Evolutionary conservation across 2,797 vertebrate species (phyloP).

Genomic region (Molothrus aeneus): DNA sequence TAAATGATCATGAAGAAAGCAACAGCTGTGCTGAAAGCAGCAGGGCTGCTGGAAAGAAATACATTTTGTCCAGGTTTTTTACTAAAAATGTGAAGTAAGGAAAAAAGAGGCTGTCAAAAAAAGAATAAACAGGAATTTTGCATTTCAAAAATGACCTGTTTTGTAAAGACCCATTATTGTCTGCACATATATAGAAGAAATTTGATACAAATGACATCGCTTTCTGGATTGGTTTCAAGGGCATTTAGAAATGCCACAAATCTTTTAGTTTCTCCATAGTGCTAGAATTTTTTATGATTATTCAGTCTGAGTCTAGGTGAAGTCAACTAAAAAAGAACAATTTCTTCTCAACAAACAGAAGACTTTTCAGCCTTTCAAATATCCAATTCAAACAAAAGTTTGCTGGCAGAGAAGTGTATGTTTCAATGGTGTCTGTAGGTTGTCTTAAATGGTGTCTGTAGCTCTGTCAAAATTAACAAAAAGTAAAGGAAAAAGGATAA

Average conservation of each 20-base stretch:
- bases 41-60: background rate
- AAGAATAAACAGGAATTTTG: background rate
- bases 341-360: background rate
- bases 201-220: background rate
- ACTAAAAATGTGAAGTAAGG: background rate
- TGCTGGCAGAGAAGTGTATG: background rate
- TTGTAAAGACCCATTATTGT: background rate
- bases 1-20: constrained; percentile 14
- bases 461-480: background rate
- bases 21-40: constrained; percentile 6
- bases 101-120: background rate
- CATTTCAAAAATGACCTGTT: background rate
- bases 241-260: background rate
- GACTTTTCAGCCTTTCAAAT: background rate
- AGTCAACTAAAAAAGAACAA: constrained; percentile 6
- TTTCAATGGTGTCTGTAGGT: background rate
- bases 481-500: background rate
- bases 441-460: background rate
- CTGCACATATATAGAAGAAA: background rate
- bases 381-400: background rate
- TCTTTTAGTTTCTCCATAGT: background rate
- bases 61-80: background rate
- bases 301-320: background rate
- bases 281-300: background rate
- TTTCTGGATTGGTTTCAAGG: constrained; percentile 12